phyloP scores from a whole-genome alignment of 2,797 vertebrate genomes.

The Etheostoma perlongum region DNA sequence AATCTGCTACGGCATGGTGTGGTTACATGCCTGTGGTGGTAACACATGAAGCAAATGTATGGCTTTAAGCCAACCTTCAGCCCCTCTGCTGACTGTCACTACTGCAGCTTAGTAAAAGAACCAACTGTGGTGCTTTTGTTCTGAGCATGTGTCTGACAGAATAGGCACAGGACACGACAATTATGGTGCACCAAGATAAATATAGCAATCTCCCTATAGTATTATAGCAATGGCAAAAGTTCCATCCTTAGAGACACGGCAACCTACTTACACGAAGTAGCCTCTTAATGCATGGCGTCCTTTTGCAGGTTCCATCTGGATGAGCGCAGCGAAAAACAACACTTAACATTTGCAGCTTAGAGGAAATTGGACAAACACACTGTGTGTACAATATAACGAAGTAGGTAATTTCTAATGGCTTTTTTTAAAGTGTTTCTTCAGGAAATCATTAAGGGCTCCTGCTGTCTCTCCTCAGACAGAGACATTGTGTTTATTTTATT shows the following conservation, averaged over 20 bases:
- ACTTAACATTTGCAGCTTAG: constrained; percentile 33
- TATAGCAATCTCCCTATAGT: constrained; percentile 57
- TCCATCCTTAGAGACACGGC: constrained; percentile 51
- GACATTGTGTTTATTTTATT: background rate
- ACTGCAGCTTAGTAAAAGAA: background rate
- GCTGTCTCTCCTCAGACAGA: background rate
- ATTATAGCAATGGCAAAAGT: constrained; percentile 38
- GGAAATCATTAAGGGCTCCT: background rate
- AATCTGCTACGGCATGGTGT: background rate
- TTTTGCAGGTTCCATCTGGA: constrained; percentile 66
- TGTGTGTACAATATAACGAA: constrained; percentile 2
- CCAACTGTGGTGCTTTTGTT: constrained; percentile 35
- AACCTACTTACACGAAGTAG: constrained; percentile 66
- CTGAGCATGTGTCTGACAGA: constrained; percentile 50
- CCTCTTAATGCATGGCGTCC: constrained; percentile 27
- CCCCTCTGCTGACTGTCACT: constrained; percentile 31
- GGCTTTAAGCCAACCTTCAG: constrained; percentile 30
- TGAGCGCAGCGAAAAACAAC: constrained; percentile 57
- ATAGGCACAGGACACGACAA: constrained; percentile 44
- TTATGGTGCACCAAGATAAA: constrained; percentile 43
- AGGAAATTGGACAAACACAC: constrained; percentile 23
- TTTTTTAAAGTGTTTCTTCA: background rate
- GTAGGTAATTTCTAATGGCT: constrained; percentile 26
- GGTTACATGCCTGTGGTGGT: background rate
- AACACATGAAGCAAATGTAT: constrained; percentile 20